These are phyloP conservation scores for Thereva unica DNA, from an alignment of 2,888 invertebrate genomes.

Conservation along the genomic window DNA sequence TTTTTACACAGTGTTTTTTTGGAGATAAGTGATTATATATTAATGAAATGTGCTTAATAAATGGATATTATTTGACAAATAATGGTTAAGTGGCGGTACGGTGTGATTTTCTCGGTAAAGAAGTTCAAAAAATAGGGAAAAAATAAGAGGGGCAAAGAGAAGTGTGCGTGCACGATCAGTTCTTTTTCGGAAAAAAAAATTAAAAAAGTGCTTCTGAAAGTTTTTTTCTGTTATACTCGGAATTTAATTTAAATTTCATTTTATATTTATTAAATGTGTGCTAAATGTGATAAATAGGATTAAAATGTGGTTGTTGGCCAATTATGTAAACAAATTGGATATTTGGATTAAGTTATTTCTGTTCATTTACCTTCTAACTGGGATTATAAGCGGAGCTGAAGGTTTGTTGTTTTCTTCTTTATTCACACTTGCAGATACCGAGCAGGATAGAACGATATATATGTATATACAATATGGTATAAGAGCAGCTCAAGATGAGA, in stretches of 20 bases:
- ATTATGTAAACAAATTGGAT: slow-evolving; percentile 52
- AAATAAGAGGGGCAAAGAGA: slow-evolving; percentile 3
- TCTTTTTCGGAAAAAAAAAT: too few relatives aligned
- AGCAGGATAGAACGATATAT: slow-evolving; percentile 8
- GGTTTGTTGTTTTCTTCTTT: slow-evolving; percentile 38
- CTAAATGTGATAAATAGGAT: slow-evolving; percentile 48
- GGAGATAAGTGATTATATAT: slow-evolving; percentile 9
- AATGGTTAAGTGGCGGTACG: slow-evolving; percentile 38
- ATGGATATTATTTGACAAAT: slow-evolving; percentile 16
- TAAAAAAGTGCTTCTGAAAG: too few relatives aligned
- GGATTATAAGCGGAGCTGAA: slow-evolving; percentile 41
- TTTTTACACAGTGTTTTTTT: neutral
- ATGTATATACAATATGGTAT: too few relatives aligned
- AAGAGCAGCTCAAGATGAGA: too few relatives aligned
- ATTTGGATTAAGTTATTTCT: slow-evolving; percentile 51
- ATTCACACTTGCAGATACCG: neutral
- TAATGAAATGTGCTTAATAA: slow-evolving; percentile 23
- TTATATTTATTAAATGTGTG: slow-evolving; percentile 36
- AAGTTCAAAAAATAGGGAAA: slow-evolving; percentile 17
- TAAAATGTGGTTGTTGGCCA: slow-evolving; percentile 52
- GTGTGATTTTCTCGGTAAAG: slow-evolving; percentile 18
- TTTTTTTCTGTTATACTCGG: too few relatives aligned
- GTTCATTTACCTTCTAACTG: slow-evolving; percentile 41
- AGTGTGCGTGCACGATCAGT: slow-evolving; percentile 19
- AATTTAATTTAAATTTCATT: slow-evolving; percentile 9